Percentiles rank a stretch among this genome's conserved stretches.
phyloP scores from a whole-genome alignment of 2,113 vertebrate genomes.

The Sceloporus undulatus region DNA sequence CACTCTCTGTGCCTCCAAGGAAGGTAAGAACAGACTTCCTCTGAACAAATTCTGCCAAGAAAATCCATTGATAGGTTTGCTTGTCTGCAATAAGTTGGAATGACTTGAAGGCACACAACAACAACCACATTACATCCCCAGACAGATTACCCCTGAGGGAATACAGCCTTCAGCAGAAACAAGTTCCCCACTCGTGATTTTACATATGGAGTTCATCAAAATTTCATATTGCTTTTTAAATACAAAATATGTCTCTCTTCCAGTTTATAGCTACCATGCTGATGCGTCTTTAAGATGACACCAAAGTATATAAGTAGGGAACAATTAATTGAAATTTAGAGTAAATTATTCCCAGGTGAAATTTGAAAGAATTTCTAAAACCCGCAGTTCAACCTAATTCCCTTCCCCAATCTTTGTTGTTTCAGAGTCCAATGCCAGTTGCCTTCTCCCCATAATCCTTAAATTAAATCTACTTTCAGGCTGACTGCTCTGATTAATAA shows the following conservation, averaged over 20 bases:
- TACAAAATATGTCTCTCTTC: constrained; percentile 1
- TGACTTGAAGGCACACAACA: too few relatives aligned
- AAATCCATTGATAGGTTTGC: too few relatives aligned
- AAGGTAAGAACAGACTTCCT: too few relatives aligned
- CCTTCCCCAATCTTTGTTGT: constrained; percentile 37
- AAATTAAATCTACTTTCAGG: constrained; percentile 62
- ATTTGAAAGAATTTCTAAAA: constrained; percentile 53
- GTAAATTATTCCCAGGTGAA: constrained; percentile 34
- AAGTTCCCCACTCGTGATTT: background rate
- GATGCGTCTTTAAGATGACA: constrained; percentile 41
- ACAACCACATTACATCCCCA: too few relatives aligned
- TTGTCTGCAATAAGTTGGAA: too few relatives aligned
- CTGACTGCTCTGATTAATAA: constrained; percentile 67
- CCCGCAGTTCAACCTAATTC: constrained; percentile 36
- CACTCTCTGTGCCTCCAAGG: too few relatives aligned
- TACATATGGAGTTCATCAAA: background rate
- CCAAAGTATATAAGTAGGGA: constrained; percentile 38
- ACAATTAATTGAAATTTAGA: constrained; percentile 45
- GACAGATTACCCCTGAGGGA: background rate
- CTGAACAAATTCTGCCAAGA: too few relatives aligned
- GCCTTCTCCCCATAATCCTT: constrained; percentile 45
- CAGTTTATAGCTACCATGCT: constrained; percentile 44
- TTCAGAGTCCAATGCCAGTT: constrained; percentile 59
- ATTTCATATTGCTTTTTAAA: background rate
- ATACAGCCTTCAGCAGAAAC: background rate